phyloP scores from a whole-genome alignment of 2,888 invertebrate species.

The Drosophila siamana region DNA sequence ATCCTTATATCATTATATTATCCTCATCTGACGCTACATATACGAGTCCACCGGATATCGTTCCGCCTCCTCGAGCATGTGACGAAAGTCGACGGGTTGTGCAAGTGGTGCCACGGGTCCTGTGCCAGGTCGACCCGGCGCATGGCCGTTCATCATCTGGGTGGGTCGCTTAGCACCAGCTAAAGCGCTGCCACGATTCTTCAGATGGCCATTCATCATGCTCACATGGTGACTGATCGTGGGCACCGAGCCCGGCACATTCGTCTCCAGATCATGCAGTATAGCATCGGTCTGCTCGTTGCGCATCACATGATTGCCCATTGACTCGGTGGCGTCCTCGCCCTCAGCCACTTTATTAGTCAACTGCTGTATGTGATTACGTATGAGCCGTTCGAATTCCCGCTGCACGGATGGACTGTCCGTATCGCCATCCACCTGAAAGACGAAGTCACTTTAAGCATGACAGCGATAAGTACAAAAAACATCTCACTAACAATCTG shows the following conservation, averaged over 20 bases:
- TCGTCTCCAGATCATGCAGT: conserved; percentile 84
- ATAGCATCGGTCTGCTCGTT: conserved; percentile 83
- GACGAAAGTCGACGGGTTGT: conserved; percentile 82
- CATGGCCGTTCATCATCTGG: conserved; percentile 81
- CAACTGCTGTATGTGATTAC: conserved; percentile 89
- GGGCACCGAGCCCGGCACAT: conserved; percentile 85
- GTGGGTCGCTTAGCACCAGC: conserved; percentile 54
- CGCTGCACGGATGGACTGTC: conserved; percentile 91
- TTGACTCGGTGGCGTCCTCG: conserved; percentile 51
- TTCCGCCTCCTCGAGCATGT: conserved; percentile 85
- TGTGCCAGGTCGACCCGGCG: conserved; percentile 55
- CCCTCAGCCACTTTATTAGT: conserved; percentile 34
- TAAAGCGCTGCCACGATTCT: conserved; percentile 72
- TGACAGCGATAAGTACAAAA: no score
- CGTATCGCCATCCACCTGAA: conserved; percentile 94
- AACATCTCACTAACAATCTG: conserved; percentile 91
- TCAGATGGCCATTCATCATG: conserved; percentile 85
- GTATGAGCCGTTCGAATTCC: conserved; percentile 90
- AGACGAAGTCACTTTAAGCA: neutral
- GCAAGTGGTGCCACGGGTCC: conserved; percentile 55
- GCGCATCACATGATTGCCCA: conserved; percentile 57
- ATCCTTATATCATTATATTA: conserved; percentile 21
- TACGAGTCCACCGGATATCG: conserved; percentile 84
- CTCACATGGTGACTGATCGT: conserved; percentile 86
- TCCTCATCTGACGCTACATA: conserved; percentile 67